Percentiles rank a stretch among this genome's conserved stretches.
These are phyloP conservation scores for Heterodera filipjevi DNA, from an alignment of 2,888 invertebrate genomes.

Conservation along the genomic window DNA sequence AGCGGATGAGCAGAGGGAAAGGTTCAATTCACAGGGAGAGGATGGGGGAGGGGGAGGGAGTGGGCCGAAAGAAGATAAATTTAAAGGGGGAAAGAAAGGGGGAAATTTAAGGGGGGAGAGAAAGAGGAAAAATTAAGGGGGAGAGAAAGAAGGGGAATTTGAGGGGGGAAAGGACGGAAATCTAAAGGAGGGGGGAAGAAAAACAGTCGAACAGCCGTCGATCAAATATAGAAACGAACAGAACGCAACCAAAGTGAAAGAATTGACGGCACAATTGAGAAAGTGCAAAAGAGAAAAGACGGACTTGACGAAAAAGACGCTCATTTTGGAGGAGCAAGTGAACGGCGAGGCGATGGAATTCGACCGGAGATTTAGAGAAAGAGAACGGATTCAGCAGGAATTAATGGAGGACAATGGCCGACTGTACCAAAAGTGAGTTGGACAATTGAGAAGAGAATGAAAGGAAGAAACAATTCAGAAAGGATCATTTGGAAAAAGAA, in stretches of 20 bases:
- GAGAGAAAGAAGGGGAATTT: neutral
- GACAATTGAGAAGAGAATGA: neutral
- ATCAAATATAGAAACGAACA: conserved; percentile 21
- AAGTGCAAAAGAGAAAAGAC: conserved; percentile 32
- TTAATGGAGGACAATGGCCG: conserved; percentile 26
- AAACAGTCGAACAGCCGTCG: no score
- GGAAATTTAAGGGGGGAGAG: conserved; percentile 1
- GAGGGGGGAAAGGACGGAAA: no score
- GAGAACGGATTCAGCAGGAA: conserved; percentile 26
- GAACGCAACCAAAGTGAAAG: conserved; percentile 20
- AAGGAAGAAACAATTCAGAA: conserved; percentile 37
- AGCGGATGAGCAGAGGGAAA: conserved; percentile 17
- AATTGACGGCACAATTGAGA: conserved; percentile 33
- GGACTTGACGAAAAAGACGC: conserved; percentile 30
- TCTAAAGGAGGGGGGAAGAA: no score
- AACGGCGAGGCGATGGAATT: conserved; percentile 28
- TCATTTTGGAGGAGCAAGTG: conserved; percentile 27
- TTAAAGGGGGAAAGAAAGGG: neutral
- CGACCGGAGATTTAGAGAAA: conserved; percentile 13
- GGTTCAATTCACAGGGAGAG: neutral
- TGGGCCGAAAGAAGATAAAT: neutral
- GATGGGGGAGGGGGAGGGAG: neutral
- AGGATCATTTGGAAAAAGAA: conserved; percentile 38
- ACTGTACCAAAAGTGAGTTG: conserved; percentile 23
- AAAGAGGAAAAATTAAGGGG: neutral